Conservation (phyloP, 2,113 vertebrate genomes). For the Xerus inauris region DNA sequence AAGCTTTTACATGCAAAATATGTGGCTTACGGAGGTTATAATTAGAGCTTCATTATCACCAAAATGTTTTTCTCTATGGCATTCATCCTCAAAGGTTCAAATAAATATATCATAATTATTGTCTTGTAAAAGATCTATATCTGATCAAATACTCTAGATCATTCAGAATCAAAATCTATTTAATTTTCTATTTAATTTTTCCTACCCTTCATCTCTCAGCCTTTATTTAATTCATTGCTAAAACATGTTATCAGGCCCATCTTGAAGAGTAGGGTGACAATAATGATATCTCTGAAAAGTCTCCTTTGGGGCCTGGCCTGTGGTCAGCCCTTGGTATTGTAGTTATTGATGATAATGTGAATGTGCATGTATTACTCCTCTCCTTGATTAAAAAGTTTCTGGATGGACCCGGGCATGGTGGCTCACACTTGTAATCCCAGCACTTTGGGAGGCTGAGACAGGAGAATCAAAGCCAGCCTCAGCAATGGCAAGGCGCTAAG, state of each 20-base stretch:
- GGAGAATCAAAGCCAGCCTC: no score
- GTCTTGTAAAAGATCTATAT: not conserved
- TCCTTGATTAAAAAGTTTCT: not conserved
- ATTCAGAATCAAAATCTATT: not conserved
- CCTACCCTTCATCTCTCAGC: not conserved
- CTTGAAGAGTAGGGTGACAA: not conserved
- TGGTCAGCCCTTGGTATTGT: not conserved
- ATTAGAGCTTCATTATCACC: slow-evolving; percentile 26
- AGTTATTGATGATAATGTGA: not conserved
- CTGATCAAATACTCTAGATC: not conserved
- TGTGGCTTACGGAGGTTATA: not conserved
- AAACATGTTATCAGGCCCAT: not conserved
- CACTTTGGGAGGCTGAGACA: no score
- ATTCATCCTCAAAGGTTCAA: not conserved
- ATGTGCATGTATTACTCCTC: not conserved
- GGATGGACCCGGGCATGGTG: no score
- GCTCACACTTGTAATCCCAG: no score
- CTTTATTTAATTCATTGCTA: not conserved
- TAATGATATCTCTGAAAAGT: not conserved
- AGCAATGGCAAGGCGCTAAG: no score
- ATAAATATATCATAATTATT: not conserved
- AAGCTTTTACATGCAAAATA: slow-evolving; percentile 39
- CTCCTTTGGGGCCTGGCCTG: not conserved
- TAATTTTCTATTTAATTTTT: not conserved
- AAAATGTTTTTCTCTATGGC: slow-evolving; percentile 4